Percentiles rank a stretch among this genome's conserved stretches.
Evolutionary conservation across 2,888 invertebrate species (phyloP).

Genomic region (Lutraria lutraria): DNA sequence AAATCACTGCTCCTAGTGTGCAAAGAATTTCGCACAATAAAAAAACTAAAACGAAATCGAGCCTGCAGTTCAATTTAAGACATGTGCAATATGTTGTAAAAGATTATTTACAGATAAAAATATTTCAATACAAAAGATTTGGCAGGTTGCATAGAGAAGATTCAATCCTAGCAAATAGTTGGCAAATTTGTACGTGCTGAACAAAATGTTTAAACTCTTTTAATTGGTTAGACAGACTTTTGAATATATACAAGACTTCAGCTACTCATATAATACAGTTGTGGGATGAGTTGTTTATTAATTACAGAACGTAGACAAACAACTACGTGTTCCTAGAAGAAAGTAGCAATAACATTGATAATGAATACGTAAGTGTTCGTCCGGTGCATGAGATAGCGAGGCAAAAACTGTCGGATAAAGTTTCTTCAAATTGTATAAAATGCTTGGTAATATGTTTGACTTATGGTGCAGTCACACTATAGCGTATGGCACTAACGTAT

Average conservation of each 20-base stretch:
- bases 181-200: neutral
- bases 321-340: too few relatives aligned
- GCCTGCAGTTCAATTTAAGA: neutral
- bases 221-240: constrained; percentile 6
- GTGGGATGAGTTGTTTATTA: too few relatives aligned
- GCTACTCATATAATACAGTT: too few relatives aligned
- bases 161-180: neutral
- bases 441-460: too few relatives aligned
- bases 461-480: too few relatives aligned
- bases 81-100: constrained; percentile 1
- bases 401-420: too few relatives aligned
- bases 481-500: too few relatives aligned
- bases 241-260: neutral
- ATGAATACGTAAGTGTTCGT: too few relatives aligned
- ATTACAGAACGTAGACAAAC: too few relatives aligned
- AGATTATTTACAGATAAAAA: neutral
- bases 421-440: too few relatives aligned
- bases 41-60: constrained; percentile 3
- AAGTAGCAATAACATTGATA: too few relatives aligned
- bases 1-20: neutral
- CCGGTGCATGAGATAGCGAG: too few relatives aligned
- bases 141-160: neutral
- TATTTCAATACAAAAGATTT: neutral
- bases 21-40: neutral
- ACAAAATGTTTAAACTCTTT: neutral